Base-by-base conservation (phyloP, 1,140 invertebrate species). In the Microplitis demolitor region DNA sequence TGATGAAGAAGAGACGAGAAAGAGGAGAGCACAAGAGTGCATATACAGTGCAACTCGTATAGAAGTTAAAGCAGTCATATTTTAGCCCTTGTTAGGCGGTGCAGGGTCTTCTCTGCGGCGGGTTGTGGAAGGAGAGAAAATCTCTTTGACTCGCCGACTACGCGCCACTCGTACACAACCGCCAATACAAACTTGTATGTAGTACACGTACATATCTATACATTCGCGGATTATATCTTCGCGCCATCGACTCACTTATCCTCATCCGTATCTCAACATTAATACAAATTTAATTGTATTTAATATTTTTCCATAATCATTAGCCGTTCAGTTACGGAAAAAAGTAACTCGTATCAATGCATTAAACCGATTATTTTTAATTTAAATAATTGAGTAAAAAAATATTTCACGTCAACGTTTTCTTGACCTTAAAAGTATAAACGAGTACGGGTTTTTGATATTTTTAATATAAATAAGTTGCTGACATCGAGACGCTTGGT, bases 81-180 rank as follows among this genome's bases (percentile, higher is more conserved):
- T 84, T 84, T 81, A 84, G 83, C 83, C 83, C 83, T 84, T 84
- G 83, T 84, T 84, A 84, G 82, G 82, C 82, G 79, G 78, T 63
- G 61, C 79, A 77, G 80, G 80, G 80, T 80, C 81, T 81, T 80
- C 81, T 81, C 81, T 79, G 11, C 6, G 76, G 78, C 78, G 82
- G 76, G 82, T 45, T 67, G 80, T 80, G 78, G 80, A 80, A 78
- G 80, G 79, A 81, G 82, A 82, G 82, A 80, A 84, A 83, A 85
- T 83, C 83, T 83, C 83, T 84, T 85, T 84, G 82, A 85, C 83
- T 84, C 79, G 83, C 83, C 83, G 83, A 66, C 69, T 66, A 82
- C 79, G 80, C 82, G 79, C 82, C 81, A 80, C 61, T 63, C 34
- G 11, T 45, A 6, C 11, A 63, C 61, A 8, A 6, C 8, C 35